A percentile compares a stretch with the other conserved stretches of the same genome.
Evolutionary conservation across 2,888 invertebrate genomes (phyloP).

Genomic region (Leptopilina myrica): DNA sequence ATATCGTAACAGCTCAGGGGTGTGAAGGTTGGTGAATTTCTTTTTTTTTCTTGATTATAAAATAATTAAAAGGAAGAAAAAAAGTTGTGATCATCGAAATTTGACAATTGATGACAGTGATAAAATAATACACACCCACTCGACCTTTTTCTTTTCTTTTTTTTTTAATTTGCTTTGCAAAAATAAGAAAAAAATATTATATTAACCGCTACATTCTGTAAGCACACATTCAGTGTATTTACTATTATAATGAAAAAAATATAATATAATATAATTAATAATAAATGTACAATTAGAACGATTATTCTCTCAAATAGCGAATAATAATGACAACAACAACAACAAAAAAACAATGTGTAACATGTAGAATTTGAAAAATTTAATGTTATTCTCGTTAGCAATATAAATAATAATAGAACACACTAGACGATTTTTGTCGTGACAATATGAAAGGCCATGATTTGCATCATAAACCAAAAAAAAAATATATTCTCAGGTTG

Average conservation of each 20-base stretch:
- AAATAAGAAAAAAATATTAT: constrained; percentile 45
- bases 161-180: constrained; percentile 46
- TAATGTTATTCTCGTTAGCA: constrained; percentile 33
- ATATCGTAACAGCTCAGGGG: constrained; percentile 57
- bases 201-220: constrained; percentile 51
- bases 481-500: constrained; percentile 26
- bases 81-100: too few relatives aligned
- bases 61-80: background rate
- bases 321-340: background rate
- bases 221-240: constrained; percentile 42
- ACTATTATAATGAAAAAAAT: background rate
- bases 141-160: constrained; percentile 10
- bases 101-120: background rate
- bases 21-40: constrained; percentile 48
- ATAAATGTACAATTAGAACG: constrained; percentile 11
- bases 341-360: background rate
- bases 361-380: constrained; percentile 6
- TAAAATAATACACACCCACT: constrained; percentile 40
- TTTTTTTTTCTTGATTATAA: constrained; percentile 50
- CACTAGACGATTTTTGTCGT: constrained; percentile 26
- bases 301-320: constrained; percentile 18
- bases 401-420: background rate
- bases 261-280: background rate
- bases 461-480: background rate
- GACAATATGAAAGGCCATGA: constrained; percentile 38